Percentiles rank a stretch among this genome's conserved stretches.
These are phyloP conservation scores for Crocodylus rhombifer DNA, from an alignment of 2,797 vertebrate species.

Conservation along the genomic window DNA sequence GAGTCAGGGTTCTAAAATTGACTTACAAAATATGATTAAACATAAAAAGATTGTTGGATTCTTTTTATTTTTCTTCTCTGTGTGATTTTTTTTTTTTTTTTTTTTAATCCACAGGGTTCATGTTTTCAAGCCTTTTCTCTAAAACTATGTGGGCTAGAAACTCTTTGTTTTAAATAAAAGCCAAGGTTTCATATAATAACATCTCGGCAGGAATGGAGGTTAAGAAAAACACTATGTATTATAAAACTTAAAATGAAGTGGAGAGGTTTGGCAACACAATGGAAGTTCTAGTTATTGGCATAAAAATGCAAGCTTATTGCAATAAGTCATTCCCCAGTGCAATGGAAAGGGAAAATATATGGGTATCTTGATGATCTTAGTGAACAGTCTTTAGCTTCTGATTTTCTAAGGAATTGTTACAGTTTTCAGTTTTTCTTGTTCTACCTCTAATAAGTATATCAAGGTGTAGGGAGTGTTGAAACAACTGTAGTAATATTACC, in stretches of 20 bases:
- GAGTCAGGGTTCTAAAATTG: rapidly evolving
- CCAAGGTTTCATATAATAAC: neutral
- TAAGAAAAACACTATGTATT: neutral
- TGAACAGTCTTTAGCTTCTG: neutral
- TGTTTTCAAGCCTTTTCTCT: neutral
- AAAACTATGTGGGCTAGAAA: neutral
- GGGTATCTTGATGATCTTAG: neutral
- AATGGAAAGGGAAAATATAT: neutral
- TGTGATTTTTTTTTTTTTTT: neutral
- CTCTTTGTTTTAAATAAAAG: neutral
- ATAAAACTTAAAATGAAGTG: neutral
- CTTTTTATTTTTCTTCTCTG: neutral
- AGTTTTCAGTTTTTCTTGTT: neutral
- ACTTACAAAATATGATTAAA: neutral
- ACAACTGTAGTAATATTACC: neutral
- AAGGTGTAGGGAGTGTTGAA: neutral
- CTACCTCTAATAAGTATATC: neutral
- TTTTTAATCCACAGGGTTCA: neutral
- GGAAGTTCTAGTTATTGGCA: neutral
- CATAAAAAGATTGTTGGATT: neutral
- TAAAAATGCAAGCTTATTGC: neutral
- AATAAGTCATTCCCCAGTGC: neutral
- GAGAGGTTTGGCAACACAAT: neutral
- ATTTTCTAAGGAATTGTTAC: neutral
- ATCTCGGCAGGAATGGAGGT: neutral